Evolutionary conservation across 2,888 invertebrate species (phyloP).

Genomic region (Cryptocephalus moraei): DNA sequence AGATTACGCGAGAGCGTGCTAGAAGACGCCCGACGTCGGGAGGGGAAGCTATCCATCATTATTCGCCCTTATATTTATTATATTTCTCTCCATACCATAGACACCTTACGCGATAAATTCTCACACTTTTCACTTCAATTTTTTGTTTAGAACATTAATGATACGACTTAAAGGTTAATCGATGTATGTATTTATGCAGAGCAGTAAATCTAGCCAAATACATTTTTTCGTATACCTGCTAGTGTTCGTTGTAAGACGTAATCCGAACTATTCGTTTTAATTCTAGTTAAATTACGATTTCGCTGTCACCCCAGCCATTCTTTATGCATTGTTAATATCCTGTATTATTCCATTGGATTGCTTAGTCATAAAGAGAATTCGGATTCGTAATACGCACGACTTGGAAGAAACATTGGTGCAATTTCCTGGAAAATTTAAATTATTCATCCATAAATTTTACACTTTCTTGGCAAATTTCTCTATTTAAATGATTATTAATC

Average conservation of each 20-base stretch:
- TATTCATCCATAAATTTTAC: slow-evolving; percentile 34
- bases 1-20: slow-evolving; percentile 33
- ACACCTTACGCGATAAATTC: not conserved
- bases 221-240: too few relatives aligned
- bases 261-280: too few relatives aligned
- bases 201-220: too few relatives aligned
- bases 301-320: slow-evolving; percentile 9
- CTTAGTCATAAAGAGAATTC: slow-evolving; percentile 23
- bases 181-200: too few relatives aligned
- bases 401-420: slow-evolving; percentile 32
- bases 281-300: slow-evolving; percentile 8
- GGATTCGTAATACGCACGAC: slow-evolving; percentile 16
- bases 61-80: not conserved
- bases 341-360: slow-evolving; percentile 16
- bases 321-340: slow-evolving; percentile 28
- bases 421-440: slow-evolving; percentile 36
- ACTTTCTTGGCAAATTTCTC: slow-evolving; percentile 25
- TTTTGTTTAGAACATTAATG: too few relatives aligned
- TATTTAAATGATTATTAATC: slow-evolving; percentile 28
- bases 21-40: slow-evolving; percentile 33
- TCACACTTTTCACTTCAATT: not conserved
- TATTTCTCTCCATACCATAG: not conserved
- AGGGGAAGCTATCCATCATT: slow-evolving; percentile 35
- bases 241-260: too few relatives aligned
- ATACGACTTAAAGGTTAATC: too few relatives aligned